These are phyloP conservation scores for Stomorhina lunata DNA, from an alignment of 2,888 invertebrate genomes.

Conservation along the genomic window DNA sequence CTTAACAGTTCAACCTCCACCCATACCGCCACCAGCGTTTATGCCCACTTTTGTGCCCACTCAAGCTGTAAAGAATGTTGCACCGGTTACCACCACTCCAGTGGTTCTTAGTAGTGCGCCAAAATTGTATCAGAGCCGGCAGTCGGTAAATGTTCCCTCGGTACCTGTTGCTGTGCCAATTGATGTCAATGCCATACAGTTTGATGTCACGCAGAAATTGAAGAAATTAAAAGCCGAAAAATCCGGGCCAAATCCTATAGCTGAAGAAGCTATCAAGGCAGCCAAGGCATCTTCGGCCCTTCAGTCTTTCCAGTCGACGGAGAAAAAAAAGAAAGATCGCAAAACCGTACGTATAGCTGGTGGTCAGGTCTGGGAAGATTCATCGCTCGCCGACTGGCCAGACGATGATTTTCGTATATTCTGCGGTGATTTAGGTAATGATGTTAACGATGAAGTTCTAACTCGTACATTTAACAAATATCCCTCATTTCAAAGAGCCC, in stretches of 20 bases:
- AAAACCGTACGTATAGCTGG: conserved; percentile 93
- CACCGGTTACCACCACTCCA: conserved; percentile 75
- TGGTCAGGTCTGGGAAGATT: conserved; percentile 98
- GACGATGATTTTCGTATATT: conserved; percentile 99
- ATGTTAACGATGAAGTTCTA: conserved; percentile 98
- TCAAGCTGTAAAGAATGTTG: conserved; percentile 72
- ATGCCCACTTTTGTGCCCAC: conserved; percentile 79
- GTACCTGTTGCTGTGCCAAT: conserved; percentile 75
- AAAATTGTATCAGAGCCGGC: conserved; percentile 83
- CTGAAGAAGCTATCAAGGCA: conserved; percentile 84
- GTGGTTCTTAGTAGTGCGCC: conserved; percentile 86
- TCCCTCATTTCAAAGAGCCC: conserved; percentile 95
- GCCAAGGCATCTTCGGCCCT: conserved; percentile 82
- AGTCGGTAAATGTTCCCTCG: conserved; percentile 78
- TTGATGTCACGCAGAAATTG: conserved; percentile 82
- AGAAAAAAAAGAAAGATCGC: conserved; percentile 79
- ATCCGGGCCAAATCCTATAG: conserved; percentile 83
- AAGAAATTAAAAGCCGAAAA: conserved; percentile 85
- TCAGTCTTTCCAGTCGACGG: conserved; percentile 82
- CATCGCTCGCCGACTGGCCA: conserved; percentile 96
- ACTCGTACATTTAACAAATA: conserved; percentile 97
- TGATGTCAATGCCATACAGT: conserved; percentile 82
- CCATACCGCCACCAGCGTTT: conserved; percentile 78
- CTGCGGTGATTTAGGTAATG: conserved; percentile 99
- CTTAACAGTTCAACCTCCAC: conserved; percentile 76